Evolutionary conservation across 2,113 vertebrate genomes (phyloP), one percentile per base, ranked within the genome.

Genomic region (Misgurnus anguillicaudatus): DNA sequence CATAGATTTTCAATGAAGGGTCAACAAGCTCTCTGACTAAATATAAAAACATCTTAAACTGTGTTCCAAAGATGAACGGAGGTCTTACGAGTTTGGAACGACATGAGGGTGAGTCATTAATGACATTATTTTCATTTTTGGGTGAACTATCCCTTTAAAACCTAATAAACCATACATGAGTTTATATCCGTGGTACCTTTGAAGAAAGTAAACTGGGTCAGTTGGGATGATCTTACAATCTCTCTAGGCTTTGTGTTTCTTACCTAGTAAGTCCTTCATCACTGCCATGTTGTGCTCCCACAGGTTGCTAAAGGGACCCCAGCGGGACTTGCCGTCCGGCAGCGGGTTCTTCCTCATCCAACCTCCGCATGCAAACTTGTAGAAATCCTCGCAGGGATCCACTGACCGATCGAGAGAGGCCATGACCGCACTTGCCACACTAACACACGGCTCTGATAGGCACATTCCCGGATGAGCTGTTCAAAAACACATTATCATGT

Each of bases 221-320:
- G 10, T 45, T 45, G 7, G 10, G 10, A 45, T 45, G 42, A 2
- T 45, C 7, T 45, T 6, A 57, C 36, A 14, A 70, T 16, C 67
- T 53, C 3, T 1, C 36, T 57, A n/a, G 6, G 55, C 47, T n/a
- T 55, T 58, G 9, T 11, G 10, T 39, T 31, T 4, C 90, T 89
- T 87, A 99, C 97, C 98, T 39, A 99, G 90, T 53, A 98, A 91
- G 69, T 93, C 94, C 87, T 98, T 98, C 94, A 99, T 97, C 86
- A 94, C 89, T 8, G 95, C 95, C 90, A 97, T 96, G 90, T 99
- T 99, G 86, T 95, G 94, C 65, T 98, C 96, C 97, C 97, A 99
- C 66, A 99, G 92, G 85, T 94, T 95, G 88, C 94, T 97, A 92
- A 99, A 99, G 70, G 96, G 94, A 16, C 94, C 96, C 97, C 96